A percentile compares a stretch with the other conserved stretches of the same genome.
Evolutionary conservation across 2,888 invertebrate species (phyloP).

Genomic region (Chironomus tentans): DNA sequence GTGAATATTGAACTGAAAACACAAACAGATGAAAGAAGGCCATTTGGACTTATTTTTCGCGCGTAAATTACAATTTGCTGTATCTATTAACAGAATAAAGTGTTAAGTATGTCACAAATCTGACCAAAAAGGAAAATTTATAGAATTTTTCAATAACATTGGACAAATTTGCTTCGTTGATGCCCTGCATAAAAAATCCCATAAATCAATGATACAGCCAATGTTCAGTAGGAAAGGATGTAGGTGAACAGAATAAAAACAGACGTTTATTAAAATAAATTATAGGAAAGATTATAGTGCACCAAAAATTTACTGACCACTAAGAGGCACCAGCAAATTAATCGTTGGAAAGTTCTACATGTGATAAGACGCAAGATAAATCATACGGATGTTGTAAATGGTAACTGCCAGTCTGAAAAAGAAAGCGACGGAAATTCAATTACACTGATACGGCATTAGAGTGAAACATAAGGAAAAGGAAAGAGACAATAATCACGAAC

Average conservation of each 20-base stretch:
- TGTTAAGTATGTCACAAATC: neutral
- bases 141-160: neutral
- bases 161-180: too few relatives aligned
- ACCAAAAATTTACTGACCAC: too few relatives aligned
- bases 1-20: neutral
- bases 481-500: neutral
- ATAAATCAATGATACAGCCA: too few relatives aligned
- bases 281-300: too few relatives aligned
- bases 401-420: neutral
- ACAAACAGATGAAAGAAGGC: neutral
- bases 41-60: neutral
- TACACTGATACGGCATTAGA: neutral
- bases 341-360: slow-evolving; percentile 3
- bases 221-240: too few relatives aligned
- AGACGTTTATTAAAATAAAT: too few relatives aligned
- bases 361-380: slow-evolving; percentile 3
- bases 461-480: neutral
- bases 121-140: neutral
- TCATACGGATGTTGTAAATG: neutral
- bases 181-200: too few relatives aligned
- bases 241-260: too few relatives aligned
- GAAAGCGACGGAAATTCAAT: slow-evolving; percentile 11
- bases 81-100: neutral
- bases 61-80: neutral
- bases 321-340: neutral